Base-by-base conservation (phyloP, 1,140 invertebrate genomes). In the Hycleus phaleratus region DNA sequence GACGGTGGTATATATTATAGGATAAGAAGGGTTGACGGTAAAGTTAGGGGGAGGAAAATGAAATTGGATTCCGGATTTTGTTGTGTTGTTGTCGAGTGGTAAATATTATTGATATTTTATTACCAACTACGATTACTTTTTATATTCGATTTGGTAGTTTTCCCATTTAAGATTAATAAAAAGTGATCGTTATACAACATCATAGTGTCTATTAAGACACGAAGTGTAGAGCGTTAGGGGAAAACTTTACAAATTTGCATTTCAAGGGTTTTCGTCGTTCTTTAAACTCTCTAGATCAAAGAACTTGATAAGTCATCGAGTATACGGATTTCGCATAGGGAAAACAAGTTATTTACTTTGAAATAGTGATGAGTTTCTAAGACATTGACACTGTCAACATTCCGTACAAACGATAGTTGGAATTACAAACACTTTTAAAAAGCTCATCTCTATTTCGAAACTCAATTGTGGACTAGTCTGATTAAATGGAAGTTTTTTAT, bases 51-150 rank as follows among this genome's bases (percentile, higher is more conserved):
- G 54, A 7, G 56, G 57, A 52, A 59, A 59, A 59, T 59, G 57
- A 59, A 59, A 59, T 59, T 59, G 57, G 57, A 59, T 59, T 52
- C 57, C 38, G 57, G 50, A 59, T 59, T 59, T 59, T 43, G 49
- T 52, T 59, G 50, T 45, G 49, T 45, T 58, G 49, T 57, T 48
- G 55, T 49, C 39, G 45, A 43, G 40, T 49, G 57, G 50, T 52
- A 53, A 53, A 59, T 59, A 52, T 52, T 52, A 49, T 50, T 58
- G 56, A 58, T 58, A 47, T 58, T 58, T 58, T 58, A 58, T 58
- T 45, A 49, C 56, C 50, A 45, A 50, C 43, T 46, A 46, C 32
- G 45, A 45, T 4, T 8, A 38, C 39, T 4, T 49, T 38, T n/a
- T 10, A 11, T 26, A 47, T 25, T 47, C 4, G 3, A 5, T n/a